phyloP scores from a whole-genome alignment of 2,888 invertebrate genomes.

The Platerodrilus igneus region DNA sequence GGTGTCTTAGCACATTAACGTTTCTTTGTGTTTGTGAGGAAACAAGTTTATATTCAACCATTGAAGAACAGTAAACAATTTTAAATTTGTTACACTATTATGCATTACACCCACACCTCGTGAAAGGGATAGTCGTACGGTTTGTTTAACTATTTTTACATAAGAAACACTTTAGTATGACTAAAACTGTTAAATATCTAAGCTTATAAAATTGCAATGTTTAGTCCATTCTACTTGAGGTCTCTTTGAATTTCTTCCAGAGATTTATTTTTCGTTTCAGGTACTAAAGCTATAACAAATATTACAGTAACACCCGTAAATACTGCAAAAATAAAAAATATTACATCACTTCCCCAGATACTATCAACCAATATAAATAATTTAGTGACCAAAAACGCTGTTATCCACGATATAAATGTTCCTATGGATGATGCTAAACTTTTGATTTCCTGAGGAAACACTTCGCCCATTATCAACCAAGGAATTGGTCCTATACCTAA shows the following conservation, averaged over 20 bases:
- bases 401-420: conserved; percentile 70
- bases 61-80: too few relatives aligned
- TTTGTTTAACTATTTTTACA: too few relatives aligned
- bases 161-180: too few relatives aligned
- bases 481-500: conserved; percentile 80
- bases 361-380: conserved; percentile 56
- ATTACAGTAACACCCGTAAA: conserved; percentile 58
- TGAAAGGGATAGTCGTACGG: too few relatives aligned
- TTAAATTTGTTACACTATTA: too few relatives aligned
- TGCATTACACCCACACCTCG: too few relatives aligned
- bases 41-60: too few relatives aligned
- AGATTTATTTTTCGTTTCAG: conserved; percentile 39
- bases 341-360: conserved; percentile 54
- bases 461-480: conserved; percentile 72
- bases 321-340: conserved; percentile 67
- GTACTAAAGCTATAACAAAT: conserved; percentile 63
- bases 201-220: too few relatives aligned
- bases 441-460: conserved; percentile 72
- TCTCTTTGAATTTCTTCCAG: conserved; percentile 28
- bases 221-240: too few relatives aligned
- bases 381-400: conserved; percentile 70
- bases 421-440: conserved; percentile 69
- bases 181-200: too few relatives aligned
- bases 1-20: too few relatives aligned
- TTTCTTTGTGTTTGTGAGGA: too few relatives aligned